Evolutionary conservation across 1,140 invertebrate genomes (phyloP).

Genomic region (Plectrocnemia conspersa): DNA sequence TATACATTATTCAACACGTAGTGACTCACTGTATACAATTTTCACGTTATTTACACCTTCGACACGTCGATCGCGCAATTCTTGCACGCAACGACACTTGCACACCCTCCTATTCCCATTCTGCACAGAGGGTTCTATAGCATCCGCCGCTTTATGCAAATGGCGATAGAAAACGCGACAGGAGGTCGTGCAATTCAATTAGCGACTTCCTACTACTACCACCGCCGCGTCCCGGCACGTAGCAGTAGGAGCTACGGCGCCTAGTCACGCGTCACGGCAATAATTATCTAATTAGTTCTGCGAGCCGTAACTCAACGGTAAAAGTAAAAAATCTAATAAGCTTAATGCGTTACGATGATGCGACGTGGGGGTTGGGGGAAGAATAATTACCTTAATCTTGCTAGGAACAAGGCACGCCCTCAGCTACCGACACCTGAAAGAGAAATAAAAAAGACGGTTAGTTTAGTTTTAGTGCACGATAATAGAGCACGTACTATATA

Average conservation of each 20-base stretch:
- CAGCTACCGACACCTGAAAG: slow-evolving; percentile 28
- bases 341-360: background rate
- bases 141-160: slow-evolving; percentile 17
- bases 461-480: slow-evolving; percentile 4
- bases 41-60: too few relatives aligned
- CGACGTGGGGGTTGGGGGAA: background rate
- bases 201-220: slow-evolving; percentile 3
- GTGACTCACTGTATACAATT: too few relatives aligned
- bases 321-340: background rate
- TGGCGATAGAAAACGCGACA: slow-evolving; percentile 8
- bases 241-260: background rate
- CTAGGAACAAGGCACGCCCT: slow-evolving; percentile 32
- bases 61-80: too few relatives aligned
- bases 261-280: slow-evolving; percentile 1
- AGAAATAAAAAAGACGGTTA: slow-evolving; percentile 10
- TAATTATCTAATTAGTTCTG: background rate
- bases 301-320: background rate
- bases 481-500: too few relatives aligned
- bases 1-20: too few relatives aligned
- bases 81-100: too few relatives aligned
- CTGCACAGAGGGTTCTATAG: background rate
- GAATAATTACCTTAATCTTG: slow-evolving; percentile 30
- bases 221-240: background rate
- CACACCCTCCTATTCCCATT: too few relatives aligned
- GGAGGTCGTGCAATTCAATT: slow-evolving; percentile 15